Percentiles rank a stretch among this genome's conserved stretches.
phyloP scores from a whole-genome alignment of 2,797 vertebrate genomes.

The Mycteria americana region DNA sequence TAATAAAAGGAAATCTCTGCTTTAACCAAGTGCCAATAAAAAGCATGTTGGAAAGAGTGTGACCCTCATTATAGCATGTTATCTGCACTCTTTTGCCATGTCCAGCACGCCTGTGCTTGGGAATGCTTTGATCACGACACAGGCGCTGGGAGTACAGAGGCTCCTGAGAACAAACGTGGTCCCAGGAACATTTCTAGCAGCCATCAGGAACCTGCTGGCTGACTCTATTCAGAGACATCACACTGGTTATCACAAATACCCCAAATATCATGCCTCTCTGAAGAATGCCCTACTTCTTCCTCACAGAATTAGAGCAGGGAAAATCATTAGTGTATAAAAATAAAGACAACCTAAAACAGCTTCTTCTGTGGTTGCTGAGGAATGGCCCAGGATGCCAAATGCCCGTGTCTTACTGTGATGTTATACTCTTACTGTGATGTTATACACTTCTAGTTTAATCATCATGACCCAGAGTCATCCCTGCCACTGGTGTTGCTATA shows the following conservation, averaged over 20 bases:
- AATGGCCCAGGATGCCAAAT: neutral
- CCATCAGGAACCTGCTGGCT: neutral
- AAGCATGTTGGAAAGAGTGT: neutral
- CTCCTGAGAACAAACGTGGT: rapidly evolving
- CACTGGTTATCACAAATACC: neutral
- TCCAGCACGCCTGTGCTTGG: rapidly evolving
- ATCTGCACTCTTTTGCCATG: neutral
- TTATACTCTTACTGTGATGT: neutral
- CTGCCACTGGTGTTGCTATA: neutral
- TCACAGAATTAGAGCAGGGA: neutral
- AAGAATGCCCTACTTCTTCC: neutral
- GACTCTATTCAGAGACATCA: neutral
- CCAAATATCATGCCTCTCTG: neutral
- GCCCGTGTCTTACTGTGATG: rapidly evolving
- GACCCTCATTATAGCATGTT: neutral
- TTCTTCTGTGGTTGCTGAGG: neutral
- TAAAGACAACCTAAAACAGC: neutral
- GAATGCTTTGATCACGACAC: neutral
- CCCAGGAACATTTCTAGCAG: neutral
- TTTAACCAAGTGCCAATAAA: neutral
- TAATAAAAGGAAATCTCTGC: neutral
- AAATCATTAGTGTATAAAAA: neutral
- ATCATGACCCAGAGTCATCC: too few species aligned
- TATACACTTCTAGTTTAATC: neutral
- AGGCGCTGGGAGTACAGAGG: neutral